phyloP scores from a whole-genome alignment of 2,797 vertebrate genomes.

The Acrossocheilus fasciatus region DNA sequence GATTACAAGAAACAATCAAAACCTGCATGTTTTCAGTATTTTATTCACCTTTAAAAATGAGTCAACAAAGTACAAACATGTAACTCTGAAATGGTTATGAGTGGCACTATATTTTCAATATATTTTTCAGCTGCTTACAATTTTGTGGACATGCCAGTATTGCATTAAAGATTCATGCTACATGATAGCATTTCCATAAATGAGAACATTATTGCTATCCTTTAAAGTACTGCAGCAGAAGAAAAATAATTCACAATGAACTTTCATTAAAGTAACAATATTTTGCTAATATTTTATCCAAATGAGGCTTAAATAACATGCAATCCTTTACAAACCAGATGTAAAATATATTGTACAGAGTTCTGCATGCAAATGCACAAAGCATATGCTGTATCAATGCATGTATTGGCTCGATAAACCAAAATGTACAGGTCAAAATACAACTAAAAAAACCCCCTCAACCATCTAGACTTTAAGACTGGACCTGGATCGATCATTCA shows the following conservation, averaged over 20 bases:
- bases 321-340: conserved; percentile 58
- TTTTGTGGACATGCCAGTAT: conserved; percentile 24
- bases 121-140: conserved; percentile 7
- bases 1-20: background rate
- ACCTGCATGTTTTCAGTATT: conserved; percentile 59
- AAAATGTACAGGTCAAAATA: conserved; percentile 18
- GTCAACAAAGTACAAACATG: conserved; percentile 61
- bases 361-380: conserved; percentile 63
- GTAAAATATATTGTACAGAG: conserved; percentile 61
- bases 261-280: conserved; percentile 57
- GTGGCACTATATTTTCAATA: conserved; percentile 55
- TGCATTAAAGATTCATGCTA: conserved; percentile 32
- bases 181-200: conserved; percentile 38
- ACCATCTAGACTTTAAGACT: conserved; percentile 1
- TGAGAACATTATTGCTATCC: background rate
- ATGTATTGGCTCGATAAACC: conserved; percentile 15
- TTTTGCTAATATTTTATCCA: conserved; percentile 49
- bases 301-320: conserved; percentile 70
- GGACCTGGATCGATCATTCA: background rate
- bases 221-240: conserved; percentile 12
- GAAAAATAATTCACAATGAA: conserved; percentile 16
- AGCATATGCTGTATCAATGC: conserved; percentile 15
- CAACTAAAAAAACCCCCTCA: background rate
- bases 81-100: conserved; percentile 46
- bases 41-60: conserved; percentile 73